These are phyloP conservation scores for Chamaedrilus cognettii DNA, from an alignment of 2,888 invertebrate genomes.

Conservation along the genomic window DNA sequence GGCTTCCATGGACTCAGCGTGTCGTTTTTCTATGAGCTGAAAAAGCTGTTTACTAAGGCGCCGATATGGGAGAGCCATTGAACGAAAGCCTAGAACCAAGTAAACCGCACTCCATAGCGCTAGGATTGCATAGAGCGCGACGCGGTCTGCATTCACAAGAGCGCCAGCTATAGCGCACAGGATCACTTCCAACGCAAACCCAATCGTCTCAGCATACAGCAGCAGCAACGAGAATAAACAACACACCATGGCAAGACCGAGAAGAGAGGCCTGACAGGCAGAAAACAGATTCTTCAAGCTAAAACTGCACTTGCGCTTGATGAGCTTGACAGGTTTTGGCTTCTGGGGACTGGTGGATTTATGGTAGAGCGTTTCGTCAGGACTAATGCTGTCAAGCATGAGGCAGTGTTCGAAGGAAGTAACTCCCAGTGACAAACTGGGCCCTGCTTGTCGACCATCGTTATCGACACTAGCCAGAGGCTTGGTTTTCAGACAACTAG, in stretches of 20 bases:
- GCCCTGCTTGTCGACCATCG: too few relatives aligned
- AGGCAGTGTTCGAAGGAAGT: constrained; percentile 36
- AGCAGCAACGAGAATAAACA: constrained; percentile 37
- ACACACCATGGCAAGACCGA: constrained; percentile 31
- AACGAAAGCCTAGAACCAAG: constrained; percentile 53
- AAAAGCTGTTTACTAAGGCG: constrained; percentile 51
- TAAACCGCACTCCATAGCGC: constrained; percentile 52
- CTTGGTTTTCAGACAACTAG: constrained; percentile 19
- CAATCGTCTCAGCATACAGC: constrained; percentile 50
- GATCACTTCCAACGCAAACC: constrained; percentile 50
- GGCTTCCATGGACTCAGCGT: constrained; percentile 46
- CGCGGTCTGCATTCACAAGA: constrained; percentile 52
- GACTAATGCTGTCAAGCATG: constrained; percentile 37
- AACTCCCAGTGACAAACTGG: constrained; percentile 30
- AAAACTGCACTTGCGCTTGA: constrained; percentile 11
- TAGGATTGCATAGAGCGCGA: constrained; percentile 53
- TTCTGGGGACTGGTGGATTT: not conserved
- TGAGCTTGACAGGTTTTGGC: not conserved
- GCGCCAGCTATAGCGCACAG: constrained; percentile 57
- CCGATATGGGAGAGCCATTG: constrained; percentile 52
- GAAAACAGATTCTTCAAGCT: constrained; percentile 16
- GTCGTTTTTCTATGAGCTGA: constrained; percentile 49
- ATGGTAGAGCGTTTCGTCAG: not conserved
- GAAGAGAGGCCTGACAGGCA: constrained; percentile 18
- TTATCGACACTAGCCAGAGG: constrained; percentile 9